Conservation (phyloP, 2,888 invertebrate species). For the Lamellibrachia satsuma region DNA sequence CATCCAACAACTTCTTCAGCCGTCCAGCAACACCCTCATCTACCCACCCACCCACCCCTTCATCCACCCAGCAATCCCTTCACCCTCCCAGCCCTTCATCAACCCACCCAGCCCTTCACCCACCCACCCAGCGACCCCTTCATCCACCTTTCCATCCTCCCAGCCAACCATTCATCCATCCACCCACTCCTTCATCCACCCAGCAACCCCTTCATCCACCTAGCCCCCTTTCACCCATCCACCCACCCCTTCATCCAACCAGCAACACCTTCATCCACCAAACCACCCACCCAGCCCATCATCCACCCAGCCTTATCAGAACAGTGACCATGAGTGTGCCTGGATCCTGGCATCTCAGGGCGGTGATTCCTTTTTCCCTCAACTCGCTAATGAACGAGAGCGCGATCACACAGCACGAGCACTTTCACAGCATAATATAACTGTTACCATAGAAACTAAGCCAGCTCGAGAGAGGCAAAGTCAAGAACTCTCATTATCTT, state of each 20-base stretch:
- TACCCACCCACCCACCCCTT: too few relatives aligned
- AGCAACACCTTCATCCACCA: neutral
- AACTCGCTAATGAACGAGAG: neutral
- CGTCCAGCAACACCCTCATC: too few relatives aligned
- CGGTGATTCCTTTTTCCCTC: neutral
- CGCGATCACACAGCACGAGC: neutral
- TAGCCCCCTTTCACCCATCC: too few relatives aligned
- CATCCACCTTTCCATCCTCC: too few relatives aligned
- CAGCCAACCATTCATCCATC: too few relatives aligned
- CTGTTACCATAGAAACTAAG: constrained; percentile 6
- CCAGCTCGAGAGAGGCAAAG: neutral
- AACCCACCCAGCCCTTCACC: too few relatives aligned
- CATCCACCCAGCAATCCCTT: too few relatives aligned
- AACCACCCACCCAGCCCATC: neutral
- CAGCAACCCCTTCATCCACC: neutral
- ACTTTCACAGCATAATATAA: neutral
- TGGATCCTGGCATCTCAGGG: neutral
- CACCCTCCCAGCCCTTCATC: too few relatives aligned
- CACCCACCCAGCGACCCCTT: too few relatives aligned
- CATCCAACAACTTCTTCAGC: too few relatives aligned
- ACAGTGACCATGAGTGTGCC: neutral
- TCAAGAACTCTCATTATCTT: neutral
- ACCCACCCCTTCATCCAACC: neutral
- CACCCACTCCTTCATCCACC: too few relatives aligned
- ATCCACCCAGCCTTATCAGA: neutral